Conservation (phyloP, 2,888 invertebrate genomes). For the Galerucella nymphaeae region DNA sequence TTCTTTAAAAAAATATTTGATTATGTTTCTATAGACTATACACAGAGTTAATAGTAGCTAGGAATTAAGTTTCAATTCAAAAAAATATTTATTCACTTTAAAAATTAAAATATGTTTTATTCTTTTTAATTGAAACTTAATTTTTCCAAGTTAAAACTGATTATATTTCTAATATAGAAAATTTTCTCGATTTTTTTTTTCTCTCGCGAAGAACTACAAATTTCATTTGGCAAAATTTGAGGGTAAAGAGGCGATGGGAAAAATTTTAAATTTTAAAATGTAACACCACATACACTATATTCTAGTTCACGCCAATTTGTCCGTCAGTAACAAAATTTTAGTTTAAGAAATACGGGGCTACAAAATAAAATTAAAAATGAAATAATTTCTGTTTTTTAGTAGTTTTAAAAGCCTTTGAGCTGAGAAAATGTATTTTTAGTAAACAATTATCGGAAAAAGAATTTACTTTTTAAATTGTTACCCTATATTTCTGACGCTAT, state of each 20-base stretch:
- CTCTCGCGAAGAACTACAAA: slow-evolving; percentile 19
- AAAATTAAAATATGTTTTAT: neutral
- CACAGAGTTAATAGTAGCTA: neutral
- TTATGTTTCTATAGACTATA: slow-evolving; percentile 33
- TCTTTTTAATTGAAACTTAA: neutral
- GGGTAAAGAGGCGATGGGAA: slow-evolving; percentile 44
- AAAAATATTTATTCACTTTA: neutral
- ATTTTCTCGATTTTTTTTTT: neutral
- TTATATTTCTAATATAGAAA: neutral
- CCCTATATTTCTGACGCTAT: neutral
- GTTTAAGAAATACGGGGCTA: slow-evolving; percentile 24
- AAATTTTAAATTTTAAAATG: slow-evolving; percentile 50
- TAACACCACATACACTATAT: slow-evolving; percentile 60
- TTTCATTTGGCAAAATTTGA: slow-evolving; percentile 38
- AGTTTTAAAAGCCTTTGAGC: too few species aligned
- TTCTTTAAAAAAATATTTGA: slow-evolving; percentile 28
- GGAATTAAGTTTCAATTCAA: neutral
- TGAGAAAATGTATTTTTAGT: too few species aligned
- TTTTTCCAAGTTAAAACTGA: neutral
- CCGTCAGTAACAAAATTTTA: slow-evolving; percentile 61
- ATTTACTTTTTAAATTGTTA: neutral
- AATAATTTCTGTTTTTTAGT: too few species aligned
- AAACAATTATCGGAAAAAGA: too few species aligned
- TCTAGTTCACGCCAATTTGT: slow-evolving; percentile 62
- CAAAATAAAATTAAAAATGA: neutral